Conservation (phyloP, 1,140 invertebrate genomes). For the Drosophila repleta region DNA sequence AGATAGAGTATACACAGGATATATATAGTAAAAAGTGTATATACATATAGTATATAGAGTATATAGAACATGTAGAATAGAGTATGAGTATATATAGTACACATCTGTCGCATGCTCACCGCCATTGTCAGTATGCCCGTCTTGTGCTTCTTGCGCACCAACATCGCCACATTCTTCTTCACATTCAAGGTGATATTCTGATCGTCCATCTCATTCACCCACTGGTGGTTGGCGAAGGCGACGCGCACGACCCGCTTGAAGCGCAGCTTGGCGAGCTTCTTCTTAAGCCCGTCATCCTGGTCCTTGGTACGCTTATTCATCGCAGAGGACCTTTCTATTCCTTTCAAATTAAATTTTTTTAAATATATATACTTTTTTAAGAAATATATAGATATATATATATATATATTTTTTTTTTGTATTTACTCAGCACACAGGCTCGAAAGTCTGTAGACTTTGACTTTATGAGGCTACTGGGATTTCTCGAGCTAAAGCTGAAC, state of each 20-base stretch:
- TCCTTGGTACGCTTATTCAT: conserved; percentile 51
- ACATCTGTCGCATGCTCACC: conserved; percentile 32
- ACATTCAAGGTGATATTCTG: conserved; percentile 66
- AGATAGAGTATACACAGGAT: too few relatives aligned
- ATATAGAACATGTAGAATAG: too few relatives aligned
- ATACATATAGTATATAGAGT: too few relatives aligned
- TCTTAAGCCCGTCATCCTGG: conserved; percentile 26
- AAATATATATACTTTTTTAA: neutral
- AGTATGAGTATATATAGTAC: neutral
- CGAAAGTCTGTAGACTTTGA: too few relatives aligned
- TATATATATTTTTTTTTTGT: too few relatives aligned
- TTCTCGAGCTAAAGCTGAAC: too few relatives aligned
- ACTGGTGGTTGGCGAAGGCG: conserved; percentile 50
- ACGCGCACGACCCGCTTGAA: conserved; percentile 59
- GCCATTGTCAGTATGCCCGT: conserved; percentile 67
- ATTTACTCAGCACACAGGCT: too few relatives aligned
- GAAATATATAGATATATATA: too few relatives aligned
- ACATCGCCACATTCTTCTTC: conserved; percentile 70
- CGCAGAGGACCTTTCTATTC: neutral
- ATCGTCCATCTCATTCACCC: conserved; percentile 62
- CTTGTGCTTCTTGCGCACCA: conserved; percentile 68
- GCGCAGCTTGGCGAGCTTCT: conserved; percentile 38
- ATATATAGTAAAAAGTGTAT: too few relatives aligned
- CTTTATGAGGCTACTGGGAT: too few relatives aligned
- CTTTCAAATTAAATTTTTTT: neutral